These are phyloP conservation scores for Bombylius discolor DNA, from an alignment of 2,888 invertebrate genomes.

Conservation along the genomic window DNA sequence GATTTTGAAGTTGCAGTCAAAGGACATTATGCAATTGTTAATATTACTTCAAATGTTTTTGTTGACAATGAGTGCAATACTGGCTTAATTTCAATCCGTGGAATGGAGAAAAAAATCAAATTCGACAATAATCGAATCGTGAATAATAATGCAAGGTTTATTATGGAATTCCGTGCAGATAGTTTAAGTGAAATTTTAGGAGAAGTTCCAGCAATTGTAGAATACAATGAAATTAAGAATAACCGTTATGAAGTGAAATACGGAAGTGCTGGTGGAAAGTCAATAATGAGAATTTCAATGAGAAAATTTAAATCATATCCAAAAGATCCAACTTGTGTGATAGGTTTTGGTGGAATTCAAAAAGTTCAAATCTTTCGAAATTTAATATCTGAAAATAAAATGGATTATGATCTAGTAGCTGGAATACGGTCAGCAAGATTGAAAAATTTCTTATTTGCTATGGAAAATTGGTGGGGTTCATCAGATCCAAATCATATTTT, in stretches of 20 bases:
- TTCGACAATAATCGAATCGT: slow-evolving; percentile 69
- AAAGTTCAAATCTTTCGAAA: slow-evolving; percentile 84
- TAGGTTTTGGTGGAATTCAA: slow-evolving; percentile 89
- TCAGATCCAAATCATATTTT: slow-evolving; percentile 58
- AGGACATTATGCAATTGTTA: slow-evolving; percentile 86
- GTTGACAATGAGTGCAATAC: slow-evolving; percentile 69
- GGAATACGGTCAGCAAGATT: slow-evolving; percentile 81
- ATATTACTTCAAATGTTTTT: slow-evolving; percentile 74
- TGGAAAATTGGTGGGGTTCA: slow-evolving; percentile 96
- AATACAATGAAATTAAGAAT: slow-evolving; percentile 60
- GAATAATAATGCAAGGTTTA: slow-evolving; percentile 65
- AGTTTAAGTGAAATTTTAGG: slow-evolving; percentile 90
- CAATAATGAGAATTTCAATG: neutral
- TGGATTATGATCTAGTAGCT: slow-evolving; percentile 84
- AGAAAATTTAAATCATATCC: slow-evolving; percentile 20
- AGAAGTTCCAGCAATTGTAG: slow-evolving; percentile 65
- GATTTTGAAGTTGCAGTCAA: slow-evolving; percentile 75
- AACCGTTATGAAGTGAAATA: slow-evolving; percentile 43
- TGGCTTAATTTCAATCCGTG: slow-evolving; percentile 67
- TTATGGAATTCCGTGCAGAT: slow-evolving; percentile 77
- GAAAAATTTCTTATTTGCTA: slow-evolving; percentile 73
- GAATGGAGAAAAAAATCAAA: slow-evolving; percentile 93
- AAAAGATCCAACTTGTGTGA: slow-evolving; percentile 61
- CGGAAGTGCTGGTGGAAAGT: slow-evolving; percentile 6
- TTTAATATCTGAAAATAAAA: slow-evolving; percentile 66